Conservation (phyloP, 2,113 vertebrate species). For the Circaetus gallicus region DNA sequence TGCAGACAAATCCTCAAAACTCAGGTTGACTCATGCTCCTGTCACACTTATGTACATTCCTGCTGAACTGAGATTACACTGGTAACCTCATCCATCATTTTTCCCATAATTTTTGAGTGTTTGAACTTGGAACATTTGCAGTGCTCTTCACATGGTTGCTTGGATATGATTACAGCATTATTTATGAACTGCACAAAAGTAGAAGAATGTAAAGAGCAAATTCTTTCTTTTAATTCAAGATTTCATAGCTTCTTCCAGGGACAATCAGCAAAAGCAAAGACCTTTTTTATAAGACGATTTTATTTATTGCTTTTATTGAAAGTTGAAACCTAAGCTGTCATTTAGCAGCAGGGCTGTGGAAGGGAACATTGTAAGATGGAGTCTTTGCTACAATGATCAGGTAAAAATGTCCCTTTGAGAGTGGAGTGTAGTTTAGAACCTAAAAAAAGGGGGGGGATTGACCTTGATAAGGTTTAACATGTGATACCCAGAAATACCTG, state of each 20-base stretch:
- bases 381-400: not conserved
- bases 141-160: not conserved
- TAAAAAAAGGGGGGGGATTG: accelerated
- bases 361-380: not conserved
- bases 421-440: not conserved
- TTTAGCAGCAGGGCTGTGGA: not conserved
- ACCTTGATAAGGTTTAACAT: not conserved
- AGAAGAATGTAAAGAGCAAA: not conserved
- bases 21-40: not conserved
- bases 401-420: not conserved
- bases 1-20: not conserved
- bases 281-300: not conserved
- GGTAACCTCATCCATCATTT: not conserved
- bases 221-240: not conserved
- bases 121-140: not conserved
- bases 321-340: not conserved
- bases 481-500: not conserved
- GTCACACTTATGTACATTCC: not conserved
- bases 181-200: not conserved
- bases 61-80: not conserved
- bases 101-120: not conserved
- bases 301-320: not conserved
- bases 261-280: not conserved
- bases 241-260: not conserved
- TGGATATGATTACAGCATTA: not conserved